Evolutionary conservation across 2,113 vertebrate species (phyloP).

Genomic region (Psilopogon haemacephalus): DNA sequence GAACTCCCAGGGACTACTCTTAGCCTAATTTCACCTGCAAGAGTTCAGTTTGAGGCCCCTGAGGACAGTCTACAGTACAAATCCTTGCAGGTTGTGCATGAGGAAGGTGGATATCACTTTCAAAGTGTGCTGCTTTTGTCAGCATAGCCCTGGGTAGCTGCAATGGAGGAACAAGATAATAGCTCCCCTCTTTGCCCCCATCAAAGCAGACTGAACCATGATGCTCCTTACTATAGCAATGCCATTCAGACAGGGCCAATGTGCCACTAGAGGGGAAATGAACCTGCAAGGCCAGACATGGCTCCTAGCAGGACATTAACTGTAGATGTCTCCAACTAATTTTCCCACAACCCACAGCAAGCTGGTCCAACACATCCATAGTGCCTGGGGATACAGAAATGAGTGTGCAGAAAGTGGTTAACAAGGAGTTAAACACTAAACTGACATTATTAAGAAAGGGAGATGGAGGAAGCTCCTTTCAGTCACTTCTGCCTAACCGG

Average conservation of each 20-base stretch:
- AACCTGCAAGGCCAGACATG: background rate
- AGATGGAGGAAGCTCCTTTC: background rate
- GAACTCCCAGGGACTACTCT: background rate
- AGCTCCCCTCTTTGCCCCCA: background rate
- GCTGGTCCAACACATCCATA: background rate
- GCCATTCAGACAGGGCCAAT: rapidly evolving
- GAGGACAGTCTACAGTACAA: background rate
- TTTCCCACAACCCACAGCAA: background rate
- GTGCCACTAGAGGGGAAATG: background rate
- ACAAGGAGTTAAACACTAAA: background rate
- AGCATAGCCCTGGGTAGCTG: background rate
- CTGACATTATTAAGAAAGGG: background rate
- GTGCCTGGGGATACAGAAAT: background rate
- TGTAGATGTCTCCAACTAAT: background rate
- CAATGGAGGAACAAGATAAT: background rate
- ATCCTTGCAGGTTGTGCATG: background rate
- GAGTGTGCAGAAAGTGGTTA: background rate
- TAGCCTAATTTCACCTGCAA: background rate
- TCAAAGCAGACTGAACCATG: background rate
- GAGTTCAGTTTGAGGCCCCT: background rate
- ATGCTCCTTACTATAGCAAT: background rate
- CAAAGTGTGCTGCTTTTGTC: rapidly evolving
- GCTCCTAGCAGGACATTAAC: background rate
- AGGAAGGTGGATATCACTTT: background rate
- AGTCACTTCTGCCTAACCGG: background rate